Percentiles rank a stretch among this genome's conserved stretches.
These are phyloP conservation scores for Eurytoma adleriae DNA, from an alignment of 2,888 invertebrate genomes.

Conservation along the genomic window DNA sequence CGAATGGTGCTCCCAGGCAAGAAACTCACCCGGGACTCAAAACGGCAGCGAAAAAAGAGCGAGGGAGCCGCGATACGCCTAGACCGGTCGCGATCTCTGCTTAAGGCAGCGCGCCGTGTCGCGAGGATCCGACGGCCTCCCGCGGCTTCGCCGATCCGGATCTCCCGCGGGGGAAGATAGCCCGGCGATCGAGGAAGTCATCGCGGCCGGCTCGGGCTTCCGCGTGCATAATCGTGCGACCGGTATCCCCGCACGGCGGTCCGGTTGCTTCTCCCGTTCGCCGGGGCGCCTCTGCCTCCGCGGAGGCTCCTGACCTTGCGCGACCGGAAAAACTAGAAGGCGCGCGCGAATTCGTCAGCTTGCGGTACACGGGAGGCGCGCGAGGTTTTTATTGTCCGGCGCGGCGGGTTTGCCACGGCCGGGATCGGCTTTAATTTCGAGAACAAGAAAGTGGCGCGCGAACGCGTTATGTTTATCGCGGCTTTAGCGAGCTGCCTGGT, in stretches of 20 bases:
- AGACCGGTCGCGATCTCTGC: constrained; percentile 43
- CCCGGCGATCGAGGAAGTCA: constrained; percentile 27
- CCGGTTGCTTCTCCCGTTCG: background rate
- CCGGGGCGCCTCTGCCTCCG: background rate
- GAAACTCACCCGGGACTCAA: background rate
- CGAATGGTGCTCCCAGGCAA: background rate
- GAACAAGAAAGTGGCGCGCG: constrained; percentile 20
- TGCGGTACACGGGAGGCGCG: constrained; percentile 53
- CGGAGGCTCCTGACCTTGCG: constrained; percentile 5
- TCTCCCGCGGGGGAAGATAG: constrained; percentile 3
- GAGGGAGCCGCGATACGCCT: constrained; percentile 34
- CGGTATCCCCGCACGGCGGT: constrained; percentile 8
- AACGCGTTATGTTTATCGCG: too few species aligned
- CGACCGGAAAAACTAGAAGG: constrained; percentile 53
- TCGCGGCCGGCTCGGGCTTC: constrained; percentile 20
- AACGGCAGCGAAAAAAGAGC: constrained; percentile 9
- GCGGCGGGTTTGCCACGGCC: constrained; percentile 20
- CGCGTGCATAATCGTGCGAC: constrained; percentile 4
- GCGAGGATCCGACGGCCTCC: background rate
- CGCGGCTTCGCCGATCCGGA: background rate
- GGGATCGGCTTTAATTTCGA: constrained; percentile 3
- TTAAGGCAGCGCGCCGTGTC: constrained; percentile 1
- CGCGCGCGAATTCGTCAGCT: constrained; percentile 25
- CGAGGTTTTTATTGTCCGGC: constrained; percentile 3
- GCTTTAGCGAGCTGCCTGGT: too few species aligned